Base-by-base conservation (phyloP, 1,140 invertebrate genomes). In the Zaprionus nigranus region DNA sequence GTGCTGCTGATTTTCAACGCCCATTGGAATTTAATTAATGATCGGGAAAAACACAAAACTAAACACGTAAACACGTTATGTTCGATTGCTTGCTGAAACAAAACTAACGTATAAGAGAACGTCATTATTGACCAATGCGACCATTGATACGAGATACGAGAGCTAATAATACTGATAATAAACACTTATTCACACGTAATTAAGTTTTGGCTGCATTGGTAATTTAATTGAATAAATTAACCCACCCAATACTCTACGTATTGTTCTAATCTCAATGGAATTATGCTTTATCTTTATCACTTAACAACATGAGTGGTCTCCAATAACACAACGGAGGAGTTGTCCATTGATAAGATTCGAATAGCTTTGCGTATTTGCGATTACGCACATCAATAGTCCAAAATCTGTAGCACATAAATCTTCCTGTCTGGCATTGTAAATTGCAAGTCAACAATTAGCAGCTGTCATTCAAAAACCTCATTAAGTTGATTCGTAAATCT, bases 101-200 rank as follows among this genome's bases (percentile, higher is more conserved):
- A 26, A 70, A 75, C 72, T 75, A 63, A 51, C 28, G 7, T 9
- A 43, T 70, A 58, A 69, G 22, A 69, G 38, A 34, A 34, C 40
- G 58, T 40, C 65, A 61, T 17, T 2, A 38, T 62, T 62, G 57
- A 59, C 12, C 54, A 34, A 34, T 58, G 13, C 51, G 12, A 3
- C 12, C 15, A 43, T 53, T 15, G 56, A 61, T 57, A 49, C 20
- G 17, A 34, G 30, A 11, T 34, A 34, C 9, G 30, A 11, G 30
- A 20, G 54, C 54, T 71, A 26, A 65, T 71, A 75, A 75, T 64
- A 68, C 61, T 64, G 59, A 75, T 75, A 71, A 75, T 64, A 59
- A 51, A 60, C 9, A 17, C 28, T 22, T 64, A 40, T 64, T 54
- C 30, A 26, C 51, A 22, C 46, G 28, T 46, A 63, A 63, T 71